These are phyloP conservation scores for Drosophila yooni DNA, from an alignment of 2,888 invertebrate genomes.

Conservation along the genomic window DNA sequence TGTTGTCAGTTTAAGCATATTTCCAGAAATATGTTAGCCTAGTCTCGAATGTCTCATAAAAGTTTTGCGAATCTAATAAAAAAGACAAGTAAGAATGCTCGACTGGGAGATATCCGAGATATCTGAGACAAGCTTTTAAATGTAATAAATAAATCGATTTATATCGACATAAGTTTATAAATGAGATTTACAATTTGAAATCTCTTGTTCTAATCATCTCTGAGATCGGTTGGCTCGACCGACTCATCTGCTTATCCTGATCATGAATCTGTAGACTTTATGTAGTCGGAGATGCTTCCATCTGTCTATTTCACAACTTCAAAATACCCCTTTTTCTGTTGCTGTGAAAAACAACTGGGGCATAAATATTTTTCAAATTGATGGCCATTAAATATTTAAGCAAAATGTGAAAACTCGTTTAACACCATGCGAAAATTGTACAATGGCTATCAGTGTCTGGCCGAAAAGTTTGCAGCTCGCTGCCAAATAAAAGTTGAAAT, in stretches of 20 bases:
- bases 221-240: neutral
- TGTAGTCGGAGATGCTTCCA: neutral
- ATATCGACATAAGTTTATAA: neutral
- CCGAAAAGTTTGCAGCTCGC: conserved; percentile 38
- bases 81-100: neutral
- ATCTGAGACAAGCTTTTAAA: neutral
- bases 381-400: conserved; percentile 58
- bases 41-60: conserved; percentile 30
- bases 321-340: neutral
- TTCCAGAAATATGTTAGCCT: conserved; percentile 19
- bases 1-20: conserved; percentile 2
- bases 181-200: neutral
- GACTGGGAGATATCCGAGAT: neutral
- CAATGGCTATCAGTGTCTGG: conserved; percentile 9
- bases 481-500: conserved; percentile 64
- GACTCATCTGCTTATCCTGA: neutral
- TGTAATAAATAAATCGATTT: neutral
- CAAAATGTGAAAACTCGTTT: conserved; percentile 51
- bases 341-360: neutral
- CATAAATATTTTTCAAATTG: conserved; percentile 19
- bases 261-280: neutral
- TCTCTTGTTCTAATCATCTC: neutral
- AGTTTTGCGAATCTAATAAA: conserved; percentile 24
- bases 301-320: too few relatives aligned
- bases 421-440: conserved; percentile 35